Base-by-base conservation (phyloP, 2,113 vertebrate species). In the Mohoua ochrocephala region DNA sequence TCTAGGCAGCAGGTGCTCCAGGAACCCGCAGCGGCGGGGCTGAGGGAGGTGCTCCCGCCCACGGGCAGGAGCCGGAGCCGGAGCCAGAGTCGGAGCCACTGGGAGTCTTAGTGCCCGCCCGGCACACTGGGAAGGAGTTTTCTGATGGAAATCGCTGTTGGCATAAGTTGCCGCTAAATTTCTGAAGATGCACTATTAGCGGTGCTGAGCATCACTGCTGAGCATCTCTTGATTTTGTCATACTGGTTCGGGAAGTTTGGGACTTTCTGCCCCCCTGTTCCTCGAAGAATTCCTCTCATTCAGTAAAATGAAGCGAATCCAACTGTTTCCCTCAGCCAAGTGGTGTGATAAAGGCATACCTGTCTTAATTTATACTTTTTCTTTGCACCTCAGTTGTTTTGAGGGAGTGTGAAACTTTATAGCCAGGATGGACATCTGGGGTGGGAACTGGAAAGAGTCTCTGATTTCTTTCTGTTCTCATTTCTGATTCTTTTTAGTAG, bases 141-240 rank as follows among this genome's bases (percentile, higher is more conserved):
- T 16, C 65, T 15, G 4, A 4, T 18, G 37, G 65, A 52, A 75
- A 17, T 10, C 4, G 8, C 30, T 14, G 5, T 49, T 49, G 18
- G 24, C 33, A 4, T 10, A 30, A 75, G 21, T 28, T 30, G 56
- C 21, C 1, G 9, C 22, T 20, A 9, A 6, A 4, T 68, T 68
- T 45, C 57, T 45, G 61, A 27, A 22, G 42, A 1, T 1, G 11
- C 19, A 2, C 9, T 8, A 13, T 45, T 49, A 33, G 13, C 1
- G 8, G 27, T 13, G 33, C 11, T 14, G 44, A 33, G 78, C 33
- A 1, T 17, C 19, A 2, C 13, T 37, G 23, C 60, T 17, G 28
- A 37, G 20, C 4, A 2, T 3, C 28, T 28, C 47, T 42, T 5
- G 13, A 0, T 39, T 52, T 33, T 44, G 41, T 13, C 6, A 0